Conservation (phyloP, 2,113 vertebrate species). For the Phoxinus phoxinus region DNA sequence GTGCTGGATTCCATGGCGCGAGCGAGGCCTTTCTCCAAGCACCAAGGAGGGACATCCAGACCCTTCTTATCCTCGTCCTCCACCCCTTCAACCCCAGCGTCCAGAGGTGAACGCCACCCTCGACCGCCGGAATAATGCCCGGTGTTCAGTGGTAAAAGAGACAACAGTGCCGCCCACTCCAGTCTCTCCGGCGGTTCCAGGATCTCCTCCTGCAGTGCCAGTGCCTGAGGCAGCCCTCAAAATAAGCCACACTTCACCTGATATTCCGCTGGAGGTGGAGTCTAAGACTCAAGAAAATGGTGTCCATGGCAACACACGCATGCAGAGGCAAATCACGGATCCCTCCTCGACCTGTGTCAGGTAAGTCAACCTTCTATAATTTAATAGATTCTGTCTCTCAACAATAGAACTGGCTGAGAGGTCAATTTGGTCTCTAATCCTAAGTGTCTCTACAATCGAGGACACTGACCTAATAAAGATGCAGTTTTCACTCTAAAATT, state of each 20-base stretch:
- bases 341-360: constrained; percentile 84
- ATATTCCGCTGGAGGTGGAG: constrained; percentile 88
- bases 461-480: neutral
- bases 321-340: constrained; percentile 92
- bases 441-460: neutral
- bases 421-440: constrained; percentile 2
- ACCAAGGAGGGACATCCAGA: constrained; percentile 89
- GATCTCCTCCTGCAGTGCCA: constrained; percentile 73
- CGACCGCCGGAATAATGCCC: constrained; percentile 86
- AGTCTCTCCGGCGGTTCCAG: constrained; percentile 53
- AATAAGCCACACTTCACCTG: constrained; percentile 97
- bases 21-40: constrained; percentile 83
- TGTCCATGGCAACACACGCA: constrained; percentile 79
- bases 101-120: constrained; percentile 86
- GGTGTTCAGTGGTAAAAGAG: constrained; percentile 78
- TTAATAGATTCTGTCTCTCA: constrained; percentile 5
- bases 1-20: constrained; percentile 98
- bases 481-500: neutral
- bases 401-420: neutral
- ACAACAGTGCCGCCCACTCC: constrained; percentile 66
- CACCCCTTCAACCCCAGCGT: constrained; percentile 70
- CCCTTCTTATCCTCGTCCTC: constrained; percentile 62
- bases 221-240: constrained; percentile 91
- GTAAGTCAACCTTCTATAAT: constrained; percentile 70
- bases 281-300: constrained; percentile 83